Evolutionary conservation across 2,797 vertebrate genomes (phyloP), one percentile per base, ranked within the genome.

Genomic region (Semotilus atromaculatus): DNA sequence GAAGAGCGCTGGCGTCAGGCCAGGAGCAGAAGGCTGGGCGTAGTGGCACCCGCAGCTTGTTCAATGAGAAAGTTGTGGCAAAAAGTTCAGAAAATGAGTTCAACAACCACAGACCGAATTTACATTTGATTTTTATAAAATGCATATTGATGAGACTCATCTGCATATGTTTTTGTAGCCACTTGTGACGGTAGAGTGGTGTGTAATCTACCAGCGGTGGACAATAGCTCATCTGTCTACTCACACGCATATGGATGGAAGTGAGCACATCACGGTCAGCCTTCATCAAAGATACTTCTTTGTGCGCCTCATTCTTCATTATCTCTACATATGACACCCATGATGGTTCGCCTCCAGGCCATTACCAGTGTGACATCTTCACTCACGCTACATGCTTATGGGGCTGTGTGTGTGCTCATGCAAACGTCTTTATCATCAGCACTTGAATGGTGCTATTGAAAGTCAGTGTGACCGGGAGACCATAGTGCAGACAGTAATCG

Each of bases 271-370:
- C 70, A 58, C 21, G 45, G 79, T 60, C 81, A 36, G 74, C 13
- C 67, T 70, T 68, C 79, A 80, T 89, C 85, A 85, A 80, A 85
- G 88, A 75, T 48, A 36, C 55, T 51, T 83, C 73, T 81, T 70
- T 85, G 71, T 87, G 83, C 80, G 62, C 43, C 23, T 36, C 29
- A 40, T 60, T 82, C 84, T 76, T 83, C 58, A 58, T 51, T 60
- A 62, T 85, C 77, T 82, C 73, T 74, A 23, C 85, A 77, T 85
- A 75, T 66, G 66, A 45, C 53, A 29, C 64, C 75, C 82, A 71
- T 83, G 80, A 83, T 36, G 13, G 70, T 74, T 73, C 64, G 87
- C 85, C 83, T 80, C 31, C 36, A 53, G 55, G 71, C 70, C 9
- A 76, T 83, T 78, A n/a, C 31, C 40, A 16, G 19, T 68, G 76